phyloP scores from a whole-genome alignment of 2,888 invertebrate genomes.

The Catocala sponsa region DNA sequence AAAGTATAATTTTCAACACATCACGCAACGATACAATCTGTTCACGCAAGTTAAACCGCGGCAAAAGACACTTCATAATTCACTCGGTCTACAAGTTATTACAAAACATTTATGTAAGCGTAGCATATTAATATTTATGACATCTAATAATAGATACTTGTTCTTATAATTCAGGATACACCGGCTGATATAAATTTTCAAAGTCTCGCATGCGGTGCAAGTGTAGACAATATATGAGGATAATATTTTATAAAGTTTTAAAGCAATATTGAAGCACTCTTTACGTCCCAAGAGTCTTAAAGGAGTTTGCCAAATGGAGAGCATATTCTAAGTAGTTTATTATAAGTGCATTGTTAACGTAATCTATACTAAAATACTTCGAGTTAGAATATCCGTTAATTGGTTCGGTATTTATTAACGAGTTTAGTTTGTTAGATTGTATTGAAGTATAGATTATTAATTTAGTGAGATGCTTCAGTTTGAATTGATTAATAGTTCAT shows the following conservation, averaged over 20 bases:
- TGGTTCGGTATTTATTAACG: conserved; percentile 43
- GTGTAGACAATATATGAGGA: conserved; percentile 75
- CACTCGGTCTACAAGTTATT: conserved; percentile 14
- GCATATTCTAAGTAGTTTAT: conserved; percentile 51
- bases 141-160: conserved; percentile 52
- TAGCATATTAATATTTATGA: conserved; percentile 48
- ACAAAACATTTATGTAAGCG: conserved; percentile 18
- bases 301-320: conserved; percentile 59
- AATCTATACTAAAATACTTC: conserved; percentile 27
- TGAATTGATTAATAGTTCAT: too few species aligned
- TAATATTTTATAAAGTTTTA: conserved; percentile 77
- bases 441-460: too few species aligned
- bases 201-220: conserved; percentile 63
- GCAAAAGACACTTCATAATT: conserved; percentile 7
- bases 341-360: conserved; percentile 49
- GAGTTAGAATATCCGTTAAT: conserved; percentile 45
- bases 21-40: not conserved
- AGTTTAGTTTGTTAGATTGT: not conserved
- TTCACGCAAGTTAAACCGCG: not conserved
- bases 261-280: conserved; percentile 72
- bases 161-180: conserved; percentile 54
- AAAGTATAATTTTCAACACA: too few species aligned
- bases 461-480: too few species aligned
- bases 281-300: conserved; percentile 54
- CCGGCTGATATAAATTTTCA: conserved; percentile 61